Evolutionary conservation across 1,140 invertebrate species (phyloP), one percentile per base, ranked within the genome.

Genomic region (Odontomachus brunneus): DNA sequence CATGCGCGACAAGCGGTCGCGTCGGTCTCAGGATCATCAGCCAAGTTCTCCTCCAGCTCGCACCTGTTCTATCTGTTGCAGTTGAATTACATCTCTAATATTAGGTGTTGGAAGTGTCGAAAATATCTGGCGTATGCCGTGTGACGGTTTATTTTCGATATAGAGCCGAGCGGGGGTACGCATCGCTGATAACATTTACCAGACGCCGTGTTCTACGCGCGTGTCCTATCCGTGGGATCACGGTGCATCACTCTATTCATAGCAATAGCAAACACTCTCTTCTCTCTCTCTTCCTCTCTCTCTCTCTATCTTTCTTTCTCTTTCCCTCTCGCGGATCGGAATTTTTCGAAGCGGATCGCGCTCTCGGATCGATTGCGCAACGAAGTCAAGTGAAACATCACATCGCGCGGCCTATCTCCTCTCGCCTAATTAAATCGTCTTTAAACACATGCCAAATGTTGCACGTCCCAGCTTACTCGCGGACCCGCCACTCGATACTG

Each of bases 11-110:
- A 48, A 5, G 44, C 12, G 44, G 76, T 63, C 51, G 29, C 38
- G 67, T n/a, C 38, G 38, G 22, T 57, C 29, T 60, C 19, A 51
- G 48, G 59, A 71, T 63, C 24, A 49, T 48, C n/a, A 65, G 85
- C 82, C 88, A 85, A 88, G 38, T 86, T n/a, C 80, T 76, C 80
- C 80, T 76, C 80, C 73, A 53, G 60, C 72, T 74, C 72, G 71
- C 88, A 91, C 88, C 88, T 90, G 89, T 90, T 88, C 66, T 57
- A 15, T 19, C 5, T 17, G 57, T 57, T 67, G 55, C 74, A 78
- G 17, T 66, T 19, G 26, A 71, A 72, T 19, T 51, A 67, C 63
- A 38, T 60, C 65, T 75, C 82, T 84, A 86, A 87, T 76, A 66
- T 85, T 89, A 87, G 74, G n/a, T 24, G 57, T 5, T 55, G 38